Evolutionary conservation across 2,113 vertebrate genomes (phyloP).

Genomic region (Myodes glareolus): DNA sequence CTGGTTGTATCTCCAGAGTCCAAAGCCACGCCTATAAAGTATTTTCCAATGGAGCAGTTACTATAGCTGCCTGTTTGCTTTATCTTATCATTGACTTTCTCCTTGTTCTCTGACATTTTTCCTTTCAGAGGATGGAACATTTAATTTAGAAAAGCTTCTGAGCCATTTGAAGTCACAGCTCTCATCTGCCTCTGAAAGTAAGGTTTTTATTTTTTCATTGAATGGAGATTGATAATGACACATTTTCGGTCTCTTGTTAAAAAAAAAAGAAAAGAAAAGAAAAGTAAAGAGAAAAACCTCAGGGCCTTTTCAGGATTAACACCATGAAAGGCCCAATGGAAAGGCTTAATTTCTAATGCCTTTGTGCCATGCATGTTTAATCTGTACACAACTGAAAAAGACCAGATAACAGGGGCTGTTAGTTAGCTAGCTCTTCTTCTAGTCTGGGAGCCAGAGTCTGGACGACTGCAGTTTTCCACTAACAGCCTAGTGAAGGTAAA

Average conservation of each 20-base stretch:
- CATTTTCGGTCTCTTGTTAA: background rate
- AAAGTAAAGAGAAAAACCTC: too few species aligned
- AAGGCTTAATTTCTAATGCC: background rate
- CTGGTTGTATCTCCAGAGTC: background rate
- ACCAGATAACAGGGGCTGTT: background rate
- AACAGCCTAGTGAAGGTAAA: background rate
- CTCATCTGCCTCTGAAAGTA: constrained; percentile 47
- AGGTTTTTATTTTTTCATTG: background rate
- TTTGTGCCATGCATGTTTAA: background rate
- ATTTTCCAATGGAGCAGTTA: background rate
- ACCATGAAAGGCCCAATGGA: background rate
- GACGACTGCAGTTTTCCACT: background rate
- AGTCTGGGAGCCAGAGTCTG: background rate
- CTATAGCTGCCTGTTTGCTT: background rate
- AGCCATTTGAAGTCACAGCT: background rate
- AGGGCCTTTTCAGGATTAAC: background rate
- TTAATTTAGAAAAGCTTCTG: constrained; percentile 57
- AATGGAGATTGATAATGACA: background rate
- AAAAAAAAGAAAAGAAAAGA: background rate
- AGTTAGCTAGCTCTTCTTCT: background rate
- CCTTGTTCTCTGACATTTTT: background rate
- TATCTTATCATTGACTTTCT: background rate
- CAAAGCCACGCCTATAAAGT: background rate
- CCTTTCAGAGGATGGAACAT: constrained; percentile 62
- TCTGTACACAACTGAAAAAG: background rate